Conservation (phyloP, 2,888 invertebrate species). For the Abscondita cerata region DNA sequence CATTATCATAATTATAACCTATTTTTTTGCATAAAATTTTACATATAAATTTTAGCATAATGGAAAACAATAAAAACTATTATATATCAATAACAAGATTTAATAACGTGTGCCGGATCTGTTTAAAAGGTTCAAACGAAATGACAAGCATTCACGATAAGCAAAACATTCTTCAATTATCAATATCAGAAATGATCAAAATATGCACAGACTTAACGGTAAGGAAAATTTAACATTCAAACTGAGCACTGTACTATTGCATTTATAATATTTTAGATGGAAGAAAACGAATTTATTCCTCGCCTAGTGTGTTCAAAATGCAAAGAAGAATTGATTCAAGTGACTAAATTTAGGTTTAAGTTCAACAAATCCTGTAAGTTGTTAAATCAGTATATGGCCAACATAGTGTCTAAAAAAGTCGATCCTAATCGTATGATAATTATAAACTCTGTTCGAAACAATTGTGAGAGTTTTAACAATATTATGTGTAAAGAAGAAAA, state of each 20-base stretch:
- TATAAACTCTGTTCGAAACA: not conserved
- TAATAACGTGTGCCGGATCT: constrained; percentile 15
- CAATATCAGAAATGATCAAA: constrained; percentile 2
- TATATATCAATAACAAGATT: not conserved
- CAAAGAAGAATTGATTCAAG: constrained; percentile 5
- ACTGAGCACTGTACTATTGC: not conserved
- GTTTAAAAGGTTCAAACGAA: constrained; percentile 8
- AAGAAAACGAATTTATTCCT: constrained; percentile 13
- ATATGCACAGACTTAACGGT: constrained; percentile 8
- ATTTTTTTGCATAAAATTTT: too few species aligned
- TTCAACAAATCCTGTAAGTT: constrained; percentile 11
- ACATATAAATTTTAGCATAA: too few species aligned
- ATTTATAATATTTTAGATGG: constrained; percentile 8
- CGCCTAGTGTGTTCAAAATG: constrained; percentile 6
- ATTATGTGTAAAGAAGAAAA: not conserved
- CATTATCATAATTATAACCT: too few species aligned
- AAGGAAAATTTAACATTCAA: not conserved
- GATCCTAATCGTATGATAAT: not conserved
- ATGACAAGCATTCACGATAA: constrained; percentile 10
- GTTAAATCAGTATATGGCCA: constrained; percentile 9
- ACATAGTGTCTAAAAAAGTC: not conserved
- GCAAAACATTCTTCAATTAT: not conserved
- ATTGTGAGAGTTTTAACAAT: not conserved
- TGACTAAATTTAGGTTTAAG: constrained; percentile 12
- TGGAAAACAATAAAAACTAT: too few species aligned